Evolutionary conservation across 2,797 vertebrate species (phyloP), one percentile per base, ranked within the genome.

Genomic region (Macropus fuliginosus): DNA sequence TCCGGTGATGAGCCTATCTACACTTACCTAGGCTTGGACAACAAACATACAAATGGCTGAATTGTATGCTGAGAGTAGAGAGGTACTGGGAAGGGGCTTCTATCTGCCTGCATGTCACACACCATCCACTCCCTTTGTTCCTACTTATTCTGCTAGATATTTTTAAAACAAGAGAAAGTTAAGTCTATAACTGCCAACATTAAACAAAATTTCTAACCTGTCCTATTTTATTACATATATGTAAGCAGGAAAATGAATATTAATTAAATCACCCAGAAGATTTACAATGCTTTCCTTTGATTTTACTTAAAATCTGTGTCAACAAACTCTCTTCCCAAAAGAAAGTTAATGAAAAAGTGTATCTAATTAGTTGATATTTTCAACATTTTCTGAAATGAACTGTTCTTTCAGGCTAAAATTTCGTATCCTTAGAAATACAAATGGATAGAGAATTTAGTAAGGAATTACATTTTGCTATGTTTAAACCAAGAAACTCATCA

Each of bases 181-280:
- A 55, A 28, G 94, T 90, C 34, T 90, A 90, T 56, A 14, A 95
- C 34, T 95, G 55, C 28, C 93, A 92, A 93, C 91, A 94, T 91
- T 93, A 96, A 92, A 55, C 55, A 96, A 91, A 96, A 94, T 92
- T 94, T 92, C 93, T 59, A 0, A 90, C 21, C 21, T 62, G 95
- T 18, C 96, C 92, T 59, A 0, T 91, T 18, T 24, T 62, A 96
- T 18, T 96, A 81, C 27, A 95, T 54, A 96, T 66, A 96, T 96
- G 94, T 57, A 66, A 97, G 55, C 62, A 94, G 97, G 29, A 55
- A 96, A 96, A 96, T 16, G 92, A 92, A 93, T 55, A 59, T 93
- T 94, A 96, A 24, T 56, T 89, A 95, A 55, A 91, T 27, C n/a
- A 95, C 89, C n/a, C 89, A 92, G 31, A 12, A 94, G 87, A 50